Percentiles rank a stretch among this genome's conserved stretches.
Evolutionary conservation across 1,140 invertebrate genomes (phyloP).

Genomic region (Aphaenogaster ashmeadi): DNA sequence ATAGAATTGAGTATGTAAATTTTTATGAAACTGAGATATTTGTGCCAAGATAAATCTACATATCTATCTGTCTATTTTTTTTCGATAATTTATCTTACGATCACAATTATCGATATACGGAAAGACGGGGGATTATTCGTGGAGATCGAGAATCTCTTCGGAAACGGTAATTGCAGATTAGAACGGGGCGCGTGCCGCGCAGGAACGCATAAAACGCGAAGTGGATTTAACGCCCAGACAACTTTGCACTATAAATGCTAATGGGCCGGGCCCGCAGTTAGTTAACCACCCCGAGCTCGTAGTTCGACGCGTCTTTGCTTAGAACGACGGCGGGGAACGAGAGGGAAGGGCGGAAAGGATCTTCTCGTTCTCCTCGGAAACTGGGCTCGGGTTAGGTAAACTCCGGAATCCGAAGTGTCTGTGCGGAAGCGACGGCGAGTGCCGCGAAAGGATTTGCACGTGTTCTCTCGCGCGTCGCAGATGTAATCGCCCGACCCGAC

Average conservation of each 20-base stretch:
- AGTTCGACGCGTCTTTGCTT: slow-evolving; percentile 72
- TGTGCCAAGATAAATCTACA: not conserved
- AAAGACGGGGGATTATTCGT: slow-evolving; percentile 40
- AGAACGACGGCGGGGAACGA: slow-evolving; percentile 3
- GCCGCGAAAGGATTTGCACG: slow-evolving; percentile 57
- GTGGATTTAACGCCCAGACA: slow-evolving; percentile 75
- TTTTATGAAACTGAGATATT: not conserved
- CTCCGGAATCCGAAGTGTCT: slow-evolving; percentile 67
- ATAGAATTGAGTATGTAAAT: not conserved
- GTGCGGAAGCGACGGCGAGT: slow-evolving; percentile 10
- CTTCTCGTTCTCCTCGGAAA: slow-evolving; percentile 62
- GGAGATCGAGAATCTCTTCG: slow-evolving; percentile 37
- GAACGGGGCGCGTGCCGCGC: slow-evolving; percentile 55
- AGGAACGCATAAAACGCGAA: slow-evolving; percentile 68
- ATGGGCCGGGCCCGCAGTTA: slow-evolving; percentile 68
- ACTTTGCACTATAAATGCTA: slow-evolving; percentile 81
- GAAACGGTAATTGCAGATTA: slow-evolving; percentile 71
- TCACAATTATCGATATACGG: slow-evolving; percentile 52
- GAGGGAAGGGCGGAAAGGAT: not conserved
- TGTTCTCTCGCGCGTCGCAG: slow-evolving; percentile 49
- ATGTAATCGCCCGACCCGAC: slow-evolving; percentile 48
- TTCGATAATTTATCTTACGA: slow-evolving; percentile 5
- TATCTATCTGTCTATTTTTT: not conserved
- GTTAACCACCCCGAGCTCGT: slow-evolving; percentile 60
- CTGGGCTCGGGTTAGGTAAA: slow-evolving; percentile 51